Evolutionary conservation across 2,888 invertebrate species (phyloP).

Genomic region (Theretra japonica): DNA sequence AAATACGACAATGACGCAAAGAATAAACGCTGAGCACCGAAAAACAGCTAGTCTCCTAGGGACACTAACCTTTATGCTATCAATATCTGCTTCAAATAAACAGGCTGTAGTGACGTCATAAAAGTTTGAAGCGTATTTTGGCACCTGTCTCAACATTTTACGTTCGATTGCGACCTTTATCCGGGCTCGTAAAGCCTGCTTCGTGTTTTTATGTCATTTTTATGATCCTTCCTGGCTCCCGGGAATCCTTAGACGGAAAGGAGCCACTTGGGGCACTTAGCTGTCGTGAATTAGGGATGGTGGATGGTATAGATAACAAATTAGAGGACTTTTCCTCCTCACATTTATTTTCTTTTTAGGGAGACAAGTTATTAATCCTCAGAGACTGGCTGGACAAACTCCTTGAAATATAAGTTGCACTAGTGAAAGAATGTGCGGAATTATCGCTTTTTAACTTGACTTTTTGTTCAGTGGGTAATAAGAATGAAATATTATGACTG

Average conservation of each 20-base stretch:
- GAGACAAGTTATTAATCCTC: no score
- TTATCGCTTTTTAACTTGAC: no score
- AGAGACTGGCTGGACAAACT: no score
- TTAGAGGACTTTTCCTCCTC: neutral
- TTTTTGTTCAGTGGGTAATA: no score
- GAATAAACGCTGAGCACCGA: no score
- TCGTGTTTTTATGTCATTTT: slow-evolving; percentile 35
- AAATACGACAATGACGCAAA: no score
- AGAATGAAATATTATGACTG: no score
- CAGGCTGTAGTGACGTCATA: slow-evolving; percentile 36
- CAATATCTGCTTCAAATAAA: slow-evolving; percentile 30
- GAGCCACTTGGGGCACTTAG: slow-evolving; percentile 4
- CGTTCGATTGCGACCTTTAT: slow-evolving; percentile 39
- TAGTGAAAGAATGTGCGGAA: no score
- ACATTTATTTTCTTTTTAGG: no score
- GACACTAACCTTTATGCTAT: neutral
- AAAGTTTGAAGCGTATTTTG: slow-evolving; percentile 42
- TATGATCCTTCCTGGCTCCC: neutral
- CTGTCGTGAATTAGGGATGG: neutral
- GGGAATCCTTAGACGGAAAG: neutral
- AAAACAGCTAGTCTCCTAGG: no score
- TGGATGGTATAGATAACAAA: no score
- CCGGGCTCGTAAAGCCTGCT: slow-evolving; percentile 38
- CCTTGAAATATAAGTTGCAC: no score
- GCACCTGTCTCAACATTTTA: slow-evolving; percentile 43